These are phyloP conservation scores for Eilema depressum DNA, from an alignment of 2,888 invertebrate species.

Conservation along the genomic window DNA sequence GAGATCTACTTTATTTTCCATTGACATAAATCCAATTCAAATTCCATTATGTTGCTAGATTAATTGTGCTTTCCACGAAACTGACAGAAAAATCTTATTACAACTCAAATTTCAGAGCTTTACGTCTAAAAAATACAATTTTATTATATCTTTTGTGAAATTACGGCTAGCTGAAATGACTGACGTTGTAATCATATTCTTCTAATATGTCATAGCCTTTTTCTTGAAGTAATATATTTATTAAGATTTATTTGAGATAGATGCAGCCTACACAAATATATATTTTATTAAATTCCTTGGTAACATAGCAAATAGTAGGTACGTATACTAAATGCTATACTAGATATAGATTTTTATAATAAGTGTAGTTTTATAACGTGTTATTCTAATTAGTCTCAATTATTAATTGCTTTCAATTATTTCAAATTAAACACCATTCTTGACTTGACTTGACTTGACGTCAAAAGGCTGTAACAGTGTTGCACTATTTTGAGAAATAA, in stretches of 20 bases:
- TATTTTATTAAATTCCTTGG: too few relatives aligned
- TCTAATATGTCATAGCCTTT: background rate
- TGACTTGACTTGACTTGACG: too few relatives aligned
- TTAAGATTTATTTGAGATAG: too few relatives aligned
- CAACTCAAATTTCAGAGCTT: slow-evolving; percentile 10
- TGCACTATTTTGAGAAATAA: too few relatives aligned
- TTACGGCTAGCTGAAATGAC: background rate
- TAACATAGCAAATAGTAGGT: too few relatives aligned
- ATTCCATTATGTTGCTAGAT: slow-evolving; percentile 13
- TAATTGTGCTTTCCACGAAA: slow-evolving; percentile 25
- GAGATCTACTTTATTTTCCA: slow-evolving; percentile 20
- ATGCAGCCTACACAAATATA: too few relatives aligned
- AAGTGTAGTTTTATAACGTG: too few relatives aligned
- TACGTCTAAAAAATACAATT: slow-evolving; percentile 3
- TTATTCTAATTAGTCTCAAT: background rate
- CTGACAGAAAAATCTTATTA: slow-evolving; percentile 17
- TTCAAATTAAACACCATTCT: background rate
- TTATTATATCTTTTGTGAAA: slow-evolving; percentile 5
- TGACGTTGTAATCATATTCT: background rate
- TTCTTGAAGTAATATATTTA: background rate
- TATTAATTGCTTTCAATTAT: background rate
- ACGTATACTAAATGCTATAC: too few relatives aligned
- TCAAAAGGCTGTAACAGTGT: too few relatives aligned
- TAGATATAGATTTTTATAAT: too few relatives aligned
- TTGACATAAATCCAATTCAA: slow-evolving; percentile 29